phyloP scores from a whole-genome alignment of 37 sponge, comb jelly and placozoan species.

The Hexactinellida sp. region DNA sequence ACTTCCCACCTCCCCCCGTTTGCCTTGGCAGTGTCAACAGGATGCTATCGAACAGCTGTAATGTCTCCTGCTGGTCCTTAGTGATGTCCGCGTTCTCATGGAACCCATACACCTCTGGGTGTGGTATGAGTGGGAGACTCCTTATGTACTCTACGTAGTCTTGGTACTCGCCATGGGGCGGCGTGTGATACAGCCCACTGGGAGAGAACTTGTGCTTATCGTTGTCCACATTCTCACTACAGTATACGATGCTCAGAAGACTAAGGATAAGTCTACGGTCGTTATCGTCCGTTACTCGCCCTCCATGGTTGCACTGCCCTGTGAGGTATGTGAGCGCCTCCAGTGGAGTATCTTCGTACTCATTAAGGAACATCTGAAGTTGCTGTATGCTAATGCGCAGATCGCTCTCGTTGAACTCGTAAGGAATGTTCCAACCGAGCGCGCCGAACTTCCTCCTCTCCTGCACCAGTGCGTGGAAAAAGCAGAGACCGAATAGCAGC shows the following conservation, averaged over 20 bases:
- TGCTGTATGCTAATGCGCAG: slow-evolving; percentile 89
- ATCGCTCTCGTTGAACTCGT: slow-evolving; percentile 96
- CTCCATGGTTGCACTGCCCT: slow-evolving; percentile 98
- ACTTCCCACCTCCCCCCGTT: slow-evolving; percentile 80
- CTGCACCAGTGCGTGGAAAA: slow-evolving; percentile 97
- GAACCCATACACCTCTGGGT: slow-evolving; percentile 95
- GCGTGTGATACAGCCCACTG: slow-evolving; percentile 82
- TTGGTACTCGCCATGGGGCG: slow-evolving; percentile 68
- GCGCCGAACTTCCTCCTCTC: slow-evolving; percentile 93
- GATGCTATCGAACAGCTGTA: slow-evolving; percentile 77
- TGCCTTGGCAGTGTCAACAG: slow-evolving; percentile 80
- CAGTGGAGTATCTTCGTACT: slow-evolving; percentile 76
- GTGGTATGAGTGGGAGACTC: slow-evolving; percentile 74
- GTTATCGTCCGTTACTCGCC: slow-evolving; percentile 93
- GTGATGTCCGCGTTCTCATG: slow-evolving; percentile 99
- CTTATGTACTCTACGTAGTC: slow-evolving; percentile 79
- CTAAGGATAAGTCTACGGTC: slow-evolving; percentile 81
- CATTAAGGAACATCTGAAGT: slow-evolving; percentile 91
- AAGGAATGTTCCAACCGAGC: slow-evolving; percentile 96
- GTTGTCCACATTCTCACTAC: slow-evolving; percentile 40
- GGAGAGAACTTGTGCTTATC: slow-evolving; percentile 88
- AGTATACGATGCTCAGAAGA: slow-evolving; percentile 82
- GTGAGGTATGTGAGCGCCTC: slow-evolving; percentile 85
- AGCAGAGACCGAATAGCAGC: slow-evolving; percentile 90
- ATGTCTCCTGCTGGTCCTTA: slow-evolving; percentile 92